Conservation (phyloP, 1,140 invertebrate genomes). For the Cydia fagiglandana region DNA sequence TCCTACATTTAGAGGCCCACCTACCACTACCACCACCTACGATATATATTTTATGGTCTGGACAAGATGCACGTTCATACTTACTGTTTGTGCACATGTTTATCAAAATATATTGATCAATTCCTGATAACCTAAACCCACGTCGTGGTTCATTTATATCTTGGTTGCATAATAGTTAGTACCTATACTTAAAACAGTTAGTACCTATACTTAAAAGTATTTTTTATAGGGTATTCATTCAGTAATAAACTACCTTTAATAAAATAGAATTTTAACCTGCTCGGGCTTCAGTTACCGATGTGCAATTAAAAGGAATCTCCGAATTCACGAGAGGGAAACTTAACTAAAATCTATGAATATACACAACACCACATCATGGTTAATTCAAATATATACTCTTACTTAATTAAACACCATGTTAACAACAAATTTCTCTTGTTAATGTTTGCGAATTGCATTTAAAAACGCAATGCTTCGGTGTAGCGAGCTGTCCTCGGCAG, state of each 20-base stretch:
- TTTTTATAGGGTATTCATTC: too few species aligned
- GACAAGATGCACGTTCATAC: too few species aligned
- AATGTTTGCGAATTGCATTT: conserved; percentile 6
- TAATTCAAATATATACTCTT: conserved; percentile 4
- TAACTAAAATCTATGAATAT: conserved; percentile 1
- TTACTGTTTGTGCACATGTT: too few species aligned
- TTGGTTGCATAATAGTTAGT: too few species aligned
- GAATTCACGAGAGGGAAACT: not conserved
- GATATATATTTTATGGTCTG: not conserved
- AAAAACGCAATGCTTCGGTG: conserved; percentile 16
- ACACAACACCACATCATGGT: not conserved
- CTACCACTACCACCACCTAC: not conserved
- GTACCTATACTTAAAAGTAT: too few species aligned
- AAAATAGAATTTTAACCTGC: too few species aligned
- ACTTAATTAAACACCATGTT: not conserved
- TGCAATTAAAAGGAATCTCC: not conserved
- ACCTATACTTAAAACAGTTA: too few species aligned
- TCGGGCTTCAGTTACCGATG: too few species aligned
- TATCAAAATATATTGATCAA: too few species aligned
- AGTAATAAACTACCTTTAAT: too few species aligned
- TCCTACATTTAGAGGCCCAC: not conserved
- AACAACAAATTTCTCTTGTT: conserved; percentile 15
- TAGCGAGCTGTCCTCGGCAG: conserved; percentile 13
- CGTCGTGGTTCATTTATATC: too few species aligned
- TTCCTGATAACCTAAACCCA: too few species aligned